Evolutionary conservation across 2,888 invertebrate species (phyloP), one percentile per base, ranked within the genome.

Genomic region (Pheosia gnoma): DNA sequence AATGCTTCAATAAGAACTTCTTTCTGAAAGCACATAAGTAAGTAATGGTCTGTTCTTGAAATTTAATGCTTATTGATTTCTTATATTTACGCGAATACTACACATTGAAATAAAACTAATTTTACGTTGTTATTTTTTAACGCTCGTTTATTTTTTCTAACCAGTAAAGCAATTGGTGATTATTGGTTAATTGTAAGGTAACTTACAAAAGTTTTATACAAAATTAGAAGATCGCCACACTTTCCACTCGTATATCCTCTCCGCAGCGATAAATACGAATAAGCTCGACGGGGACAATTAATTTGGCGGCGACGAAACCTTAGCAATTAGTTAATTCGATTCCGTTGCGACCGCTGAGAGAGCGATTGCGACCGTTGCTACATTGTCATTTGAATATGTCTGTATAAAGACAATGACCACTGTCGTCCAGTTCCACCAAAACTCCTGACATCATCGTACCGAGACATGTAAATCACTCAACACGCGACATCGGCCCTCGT

Each of bases 401-500:
- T 47, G 53, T 38, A 59, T 53, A 66, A 57, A 60, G 65, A 66
- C 66, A 65, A 60, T 65, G 62, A 63, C 56, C 62, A 64, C 64
- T 58, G 63, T 68, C 68, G 58, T 58, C 61, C 63, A 65, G 71
- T 65, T 65, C 59, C 39, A 53, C 43, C 58, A 47, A 39, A 38
- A 63, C 53, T 71, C 68, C 70, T 77, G 76, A 78, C 75, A 79
- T 80, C 78, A 74, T 74, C 68, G 66, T 58, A 67, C 72, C 64
- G 68, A 63, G 63, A 70, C 63, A 76, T 78, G 81, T 87, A 90
- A 90, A 89, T 90, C 88, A 88, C 82, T 89, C 89, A 82, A 84
- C 86, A 78, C 63, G 80, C 81, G 85, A 87, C 88, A 87, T 88
- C 83, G 81, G 81, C 89, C 89, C 90, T 86, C 71, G 77, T 89